Base-by-base conservation (phyloP, 2,888 invertebrate genomes). In the Acleris holmiana region DNA sequence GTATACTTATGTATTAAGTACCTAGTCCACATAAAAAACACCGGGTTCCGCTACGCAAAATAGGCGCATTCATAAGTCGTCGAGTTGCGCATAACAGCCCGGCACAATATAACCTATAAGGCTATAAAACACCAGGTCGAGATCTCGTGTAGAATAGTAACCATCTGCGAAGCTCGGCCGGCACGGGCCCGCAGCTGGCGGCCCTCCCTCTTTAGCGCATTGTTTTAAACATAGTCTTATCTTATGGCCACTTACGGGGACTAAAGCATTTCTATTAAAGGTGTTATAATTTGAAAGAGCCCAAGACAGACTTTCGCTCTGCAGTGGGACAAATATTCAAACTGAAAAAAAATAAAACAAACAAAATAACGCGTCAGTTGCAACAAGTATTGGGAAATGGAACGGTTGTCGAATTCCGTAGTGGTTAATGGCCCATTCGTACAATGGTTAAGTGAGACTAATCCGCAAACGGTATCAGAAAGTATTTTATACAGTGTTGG, bases 91-190 rank as follows among this genome's bases (percentile, higher is more conserved):
- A n/a, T n/a, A n/a, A n/a, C n/a, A n/a, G n/a, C n/a, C n/a, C n/a
- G n/a, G n/a, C n/a, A n/a, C n/a, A n/a, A n/a, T n/a, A n/a, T n/a
- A n/a, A n/a, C n/a, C n/a, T n/a, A n/a, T n/a, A n/a, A n/a, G n/a
- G n/a, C n/a, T n/a, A n/a, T n/a, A n/a, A 21, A 29, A 54, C 59
- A 59, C 49, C 40, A 35, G 29, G 58, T 40, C 60, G 46, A 17
- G 49, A 61, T 49, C 48, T 51, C 23, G 35, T 29, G 8, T 6
- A 17, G 35, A 19, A 40, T 35, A 58, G 35, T 13, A 48, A 65
- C 76, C 84, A 83, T 85, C 82, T 85, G 85, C 82, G 79, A 77
- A 73, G 72, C 68, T n/a, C n/a, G 57, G 72, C 73, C 72, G 76
- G 73, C 78, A 15, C 5, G 40, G 55, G 55, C 25, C 71, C 79